Percentiles rank a stretch among this genome's conserved stretches.
These are phyloP conservation scores for Leptinotarsa lineolata DNA, from an alignment of 1,140 invertebrate species.

Conservation along the genomic window DNA sequence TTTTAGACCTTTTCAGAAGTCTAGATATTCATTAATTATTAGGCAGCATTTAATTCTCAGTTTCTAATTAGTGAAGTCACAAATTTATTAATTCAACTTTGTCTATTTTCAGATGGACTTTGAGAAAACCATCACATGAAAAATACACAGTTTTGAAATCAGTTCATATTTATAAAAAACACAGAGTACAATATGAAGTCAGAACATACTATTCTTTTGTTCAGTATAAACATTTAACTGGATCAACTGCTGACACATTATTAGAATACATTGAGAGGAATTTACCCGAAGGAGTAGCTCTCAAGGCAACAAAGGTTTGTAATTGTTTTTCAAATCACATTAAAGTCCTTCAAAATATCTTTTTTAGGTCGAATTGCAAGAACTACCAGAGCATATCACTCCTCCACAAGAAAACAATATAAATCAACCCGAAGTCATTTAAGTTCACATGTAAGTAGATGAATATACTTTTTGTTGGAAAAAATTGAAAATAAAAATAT, in stretches of 20 bases:
- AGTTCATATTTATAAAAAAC: conserved; percentile 91
- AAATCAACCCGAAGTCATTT: too few relatives aligned
- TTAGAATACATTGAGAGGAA: conserved; percentile 97
- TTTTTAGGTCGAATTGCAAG: conserved; percentile 13
- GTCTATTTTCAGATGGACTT: conserved; percentile 65
- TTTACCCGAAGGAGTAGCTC: conserved; percentile 93
- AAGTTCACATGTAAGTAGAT: too few relatives aligned
- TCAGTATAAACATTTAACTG: conserved; percentile 83
- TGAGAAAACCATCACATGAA: conserved; percentile 73
- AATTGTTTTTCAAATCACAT: neutral
- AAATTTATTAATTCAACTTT: too few relatives aligned
- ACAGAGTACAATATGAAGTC: conserved; percentile 94
- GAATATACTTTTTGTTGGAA: too few relatives aligned
- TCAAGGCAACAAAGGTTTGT: conserved; percentile 87
- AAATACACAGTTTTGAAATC: conserved; percentile 83
- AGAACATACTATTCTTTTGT: conserved; percentile 90
- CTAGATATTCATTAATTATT: too few relatives aligned
- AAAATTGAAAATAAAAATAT: too few relatives aligned
- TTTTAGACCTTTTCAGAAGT: too few relatives aligned
- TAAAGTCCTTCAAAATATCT: neutral
- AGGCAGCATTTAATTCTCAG: too few relatives aligned
- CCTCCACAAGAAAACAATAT: neutral
- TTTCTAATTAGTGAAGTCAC: too few relatives aligned
- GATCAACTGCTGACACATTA: conserved; percentile 93
- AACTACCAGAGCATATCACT: neutral